These are phyloP conservation scores for Eulemur mongoz DNA, from an alignment of 2,797 vertebrate genomes.

Conservation along the genomic window DNA sequence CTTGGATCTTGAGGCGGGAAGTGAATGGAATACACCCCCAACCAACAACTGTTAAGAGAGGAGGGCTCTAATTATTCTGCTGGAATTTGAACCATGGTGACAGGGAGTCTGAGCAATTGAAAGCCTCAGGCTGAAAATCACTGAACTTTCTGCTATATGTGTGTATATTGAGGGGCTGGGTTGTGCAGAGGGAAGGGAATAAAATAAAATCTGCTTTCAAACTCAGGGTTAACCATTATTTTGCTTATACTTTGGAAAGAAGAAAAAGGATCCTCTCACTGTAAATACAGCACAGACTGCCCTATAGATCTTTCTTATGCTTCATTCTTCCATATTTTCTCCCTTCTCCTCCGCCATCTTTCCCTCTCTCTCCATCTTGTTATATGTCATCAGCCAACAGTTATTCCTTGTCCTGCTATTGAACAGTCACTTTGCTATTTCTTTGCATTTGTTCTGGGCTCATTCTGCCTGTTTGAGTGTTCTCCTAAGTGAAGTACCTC, in stretches of 20 bases:
- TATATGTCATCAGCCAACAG: not conserved
- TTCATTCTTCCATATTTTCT: not conserved
- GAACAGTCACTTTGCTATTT: not conserved
- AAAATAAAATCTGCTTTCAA: not conserved
- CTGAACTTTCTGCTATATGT: not conserved
- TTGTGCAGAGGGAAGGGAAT: not conserved
- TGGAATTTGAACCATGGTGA: not conserved
- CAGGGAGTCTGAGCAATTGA: not conserved
- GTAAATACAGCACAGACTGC: not conserved
- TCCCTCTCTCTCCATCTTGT: not conserved
- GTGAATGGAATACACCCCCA: not conserved
- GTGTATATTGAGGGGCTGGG: not conserved
- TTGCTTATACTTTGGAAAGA: not conserved
- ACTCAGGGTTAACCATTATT: not conserved
- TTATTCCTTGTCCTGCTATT: not conserved
- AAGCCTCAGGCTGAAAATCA: not conserved
- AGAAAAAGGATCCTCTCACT: not conserved
- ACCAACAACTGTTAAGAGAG: not conserved
- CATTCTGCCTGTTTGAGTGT: not conserved
- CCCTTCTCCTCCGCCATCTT: not conserved
- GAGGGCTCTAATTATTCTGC: not conserved
- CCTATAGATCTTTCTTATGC: not conserved
- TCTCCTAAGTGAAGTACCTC: not conserved
- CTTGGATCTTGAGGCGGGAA: not conserved
- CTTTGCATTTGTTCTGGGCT: not conserved